Evolutionary conservation across 2,113 vertebrate genomes (phyloP).

Genomic region (Barbus barbus): DNA sequence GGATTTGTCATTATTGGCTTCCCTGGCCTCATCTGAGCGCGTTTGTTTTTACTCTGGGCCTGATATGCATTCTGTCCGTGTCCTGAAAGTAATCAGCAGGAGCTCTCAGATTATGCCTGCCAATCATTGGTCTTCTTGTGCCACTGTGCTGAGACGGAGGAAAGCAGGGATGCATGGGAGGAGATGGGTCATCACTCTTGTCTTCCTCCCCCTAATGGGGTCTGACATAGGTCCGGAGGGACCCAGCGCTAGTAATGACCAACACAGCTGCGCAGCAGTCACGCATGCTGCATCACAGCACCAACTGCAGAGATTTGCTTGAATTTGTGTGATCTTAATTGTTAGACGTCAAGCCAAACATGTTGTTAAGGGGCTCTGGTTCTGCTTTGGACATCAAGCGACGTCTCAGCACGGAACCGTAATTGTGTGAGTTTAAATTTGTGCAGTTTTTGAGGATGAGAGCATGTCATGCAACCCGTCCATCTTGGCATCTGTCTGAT

Average conservation of each 20-base stretch:
- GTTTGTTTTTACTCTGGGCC: not conserved
- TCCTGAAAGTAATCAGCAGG: slow-evolving; percentile 15
- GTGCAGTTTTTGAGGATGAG: not conserved
- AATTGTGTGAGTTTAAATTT: not conserved
- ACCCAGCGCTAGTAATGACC: not conserved
- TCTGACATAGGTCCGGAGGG: slow-evolving; percentile 7
- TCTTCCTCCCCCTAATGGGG: slow-evolving; percentile 18
- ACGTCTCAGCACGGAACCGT: not conserved
- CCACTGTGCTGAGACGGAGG: not conserved
- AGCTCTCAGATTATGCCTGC: slow-evolving; percentile 23
- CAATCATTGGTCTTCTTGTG: slow-evolving; percentile 17
- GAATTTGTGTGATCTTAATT: not conserved
- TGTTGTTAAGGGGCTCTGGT: not conserved
- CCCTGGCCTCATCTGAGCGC: not conserved
- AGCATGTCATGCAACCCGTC: not conserved
- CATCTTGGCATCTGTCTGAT: not conserved
- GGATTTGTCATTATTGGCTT: not conserved
- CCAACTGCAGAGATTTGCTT: not conserved
- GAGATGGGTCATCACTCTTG: slow-evolving; percentile 34
- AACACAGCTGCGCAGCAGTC: slow-evolving; percentile 1
- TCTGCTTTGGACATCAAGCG: not conserved
- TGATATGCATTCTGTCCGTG: slow-evolving; percentile 25
- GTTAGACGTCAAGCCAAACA: not conserved
- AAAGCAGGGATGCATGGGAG: not conserved
- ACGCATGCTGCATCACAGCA: not conserved